Conservation (phyloP, 2,797 vertebrate species). For the Oreochromis mossambicus region DNA sequence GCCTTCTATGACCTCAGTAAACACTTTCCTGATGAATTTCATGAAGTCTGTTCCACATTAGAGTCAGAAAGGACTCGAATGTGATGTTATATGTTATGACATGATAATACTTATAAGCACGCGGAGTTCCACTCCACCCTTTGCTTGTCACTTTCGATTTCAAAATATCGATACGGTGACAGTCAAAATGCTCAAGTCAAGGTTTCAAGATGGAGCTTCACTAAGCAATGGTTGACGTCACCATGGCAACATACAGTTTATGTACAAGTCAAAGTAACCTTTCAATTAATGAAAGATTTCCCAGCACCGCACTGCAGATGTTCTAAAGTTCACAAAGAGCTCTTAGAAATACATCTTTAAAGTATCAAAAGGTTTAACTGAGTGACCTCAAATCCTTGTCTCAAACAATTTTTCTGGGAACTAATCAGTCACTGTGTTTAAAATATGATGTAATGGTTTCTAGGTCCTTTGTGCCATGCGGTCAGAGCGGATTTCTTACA, state of each 20-base stretch:
- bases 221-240: background rate
- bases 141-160: background rate
- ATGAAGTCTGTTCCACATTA: background rate
- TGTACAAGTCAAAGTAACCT: background rate
- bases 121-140: background rate
- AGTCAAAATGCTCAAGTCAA: background rate
- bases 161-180: background rate
- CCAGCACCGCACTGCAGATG: background rate
- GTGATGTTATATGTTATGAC: background rate
- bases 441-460: conserved; percentile 1
- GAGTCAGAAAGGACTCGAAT: background rate
- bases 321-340: background rate
- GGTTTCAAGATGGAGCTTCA: background rate
- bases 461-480: background rate
- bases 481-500: background rate
- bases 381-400: background rate
- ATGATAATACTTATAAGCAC: background rate
- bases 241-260: background rate
- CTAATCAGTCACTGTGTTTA: background rate
- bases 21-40: background rate
- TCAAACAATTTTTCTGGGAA: background rate
- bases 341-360: background rate
- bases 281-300: background rate
- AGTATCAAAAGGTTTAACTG: background rate
- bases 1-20: background rate